Conservation (phyloP, 2,797 vertebrate genomes). For the Melanotaenia pygmaea region DNA sequence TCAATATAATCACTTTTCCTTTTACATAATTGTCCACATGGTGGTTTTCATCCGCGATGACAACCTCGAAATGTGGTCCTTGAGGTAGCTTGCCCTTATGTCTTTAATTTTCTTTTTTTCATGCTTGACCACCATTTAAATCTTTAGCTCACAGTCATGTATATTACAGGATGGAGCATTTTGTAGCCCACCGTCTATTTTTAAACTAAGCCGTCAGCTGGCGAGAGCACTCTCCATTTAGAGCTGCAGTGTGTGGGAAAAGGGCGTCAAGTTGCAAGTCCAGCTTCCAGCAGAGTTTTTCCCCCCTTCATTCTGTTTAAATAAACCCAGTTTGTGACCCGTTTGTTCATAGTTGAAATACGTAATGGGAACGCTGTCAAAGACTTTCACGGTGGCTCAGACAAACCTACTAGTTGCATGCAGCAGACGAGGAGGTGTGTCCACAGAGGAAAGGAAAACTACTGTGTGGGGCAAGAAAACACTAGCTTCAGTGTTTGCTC, state of each 20-base stretch:
- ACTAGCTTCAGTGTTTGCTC: not conserved
- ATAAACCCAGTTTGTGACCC: not conserved
- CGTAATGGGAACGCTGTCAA: not conserved
- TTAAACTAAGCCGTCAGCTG: constrained; percentile 77
- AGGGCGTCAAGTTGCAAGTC: constrained; percentile 74
- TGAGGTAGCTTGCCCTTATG: not conserved
- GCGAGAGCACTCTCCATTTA: constrained; percentile 71
- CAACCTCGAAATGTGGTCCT: constrained; percentile 29
- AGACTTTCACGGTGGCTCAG: not conserved
- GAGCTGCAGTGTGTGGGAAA: constrained; percentile 48
- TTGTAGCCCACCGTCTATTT: constrained; percentile 71
- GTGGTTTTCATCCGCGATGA: constrained; percentile 11
- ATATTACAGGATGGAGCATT: constrained; percentile 30
- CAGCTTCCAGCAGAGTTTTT: constrained; percentile 21
- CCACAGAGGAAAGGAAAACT: constrained; percentile 46
- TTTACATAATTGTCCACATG: constrained; percentile 1
- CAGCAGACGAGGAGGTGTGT: constrained; percentile 63
- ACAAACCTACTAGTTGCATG: constrained; percentile 64
- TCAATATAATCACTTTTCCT: not conserved
- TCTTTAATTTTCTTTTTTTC: not conserved
- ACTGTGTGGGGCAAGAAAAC: constrained; percentile 20
- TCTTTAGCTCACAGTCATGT: not conserved
- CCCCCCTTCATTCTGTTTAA: not conserved
- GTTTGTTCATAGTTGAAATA: not conserved
- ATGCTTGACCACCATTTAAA: not conserved